Evolutionary conservation across 1,140 invertebrate species (phyloP).

Genomic region (Atopsyche davidsoni): DNA sequence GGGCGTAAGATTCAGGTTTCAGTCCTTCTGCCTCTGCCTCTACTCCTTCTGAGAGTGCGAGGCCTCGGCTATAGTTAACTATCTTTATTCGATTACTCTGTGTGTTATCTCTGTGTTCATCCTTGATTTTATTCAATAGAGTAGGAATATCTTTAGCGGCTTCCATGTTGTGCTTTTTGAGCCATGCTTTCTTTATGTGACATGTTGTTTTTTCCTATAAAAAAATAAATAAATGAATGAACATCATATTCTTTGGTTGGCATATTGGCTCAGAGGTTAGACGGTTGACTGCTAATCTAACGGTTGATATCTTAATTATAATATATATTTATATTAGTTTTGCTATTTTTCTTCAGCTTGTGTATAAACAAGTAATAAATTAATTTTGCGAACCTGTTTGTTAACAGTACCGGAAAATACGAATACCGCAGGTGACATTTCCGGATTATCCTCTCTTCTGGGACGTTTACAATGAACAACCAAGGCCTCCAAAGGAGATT

Average conservation of each 20-base stretch:
- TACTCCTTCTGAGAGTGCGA: conserved; percentile 27
- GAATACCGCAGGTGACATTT: conserved; percentile 39
- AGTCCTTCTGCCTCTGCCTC: conserved; percentile 32
- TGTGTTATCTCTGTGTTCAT: conserved; percentile 15
- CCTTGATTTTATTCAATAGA: conserved; percentile 16
- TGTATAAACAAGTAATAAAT: too few species aligned
- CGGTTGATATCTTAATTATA: not conserved
- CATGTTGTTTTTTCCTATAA: conserved; percentile 20
- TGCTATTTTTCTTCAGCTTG: too few species aligned
- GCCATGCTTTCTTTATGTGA: conserved; percentile 15
- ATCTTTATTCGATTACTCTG: conserved; percentile 23
- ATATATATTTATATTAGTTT: not conserved
- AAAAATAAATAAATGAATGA: conserved; percentile 7
- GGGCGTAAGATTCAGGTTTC: conserved; percentile 33
- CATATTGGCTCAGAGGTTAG: too few species aligned
- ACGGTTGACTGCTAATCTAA: not conserved
- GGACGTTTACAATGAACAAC: conserved; percentile 43
- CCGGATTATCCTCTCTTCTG: conserved; percentile 36
- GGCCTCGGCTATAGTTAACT: conserved; percentile 24
- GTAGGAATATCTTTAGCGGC: conserved; percentile 14
- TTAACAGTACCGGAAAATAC: conserved; percentile 44
- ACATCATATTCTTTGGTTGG: too few species aligned
- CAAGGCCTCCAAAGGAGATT: conserved; percentile 45
- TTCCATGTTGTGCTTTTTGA: conserved; percentile 15
- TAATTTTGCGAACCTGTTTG: conserved; percentile 34